Percentiles rank a stretch among this genome's conserved stretches.
phyloP scores from a whole-genome alignment of 2,797 vertebrate genomes.

The Nannoperca obscura region DNA sequence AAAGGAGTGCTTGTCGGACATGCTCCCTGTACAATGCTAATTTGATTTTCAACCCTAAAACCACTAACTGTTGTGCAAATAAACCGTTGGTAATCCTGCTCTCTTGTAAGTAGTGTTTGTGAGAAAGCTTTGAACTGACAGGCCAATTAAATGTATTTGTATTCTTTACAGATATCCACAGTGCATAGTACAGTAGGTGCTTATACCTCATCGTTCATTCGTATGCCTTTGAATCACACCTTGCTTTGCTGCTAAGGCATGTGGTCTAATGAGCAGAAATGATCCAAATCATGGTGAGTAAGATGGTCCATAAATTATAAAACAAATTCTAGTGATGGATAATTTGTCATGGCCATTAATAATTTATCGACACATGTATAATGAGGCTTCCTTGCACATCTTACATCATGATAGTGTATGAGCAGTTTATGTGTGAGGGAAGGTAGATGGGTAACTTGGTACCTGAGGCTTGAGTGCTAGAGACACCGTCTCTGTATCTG shows the following conservation, averaged over 20 bases:
- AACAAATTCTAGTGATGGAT: slow-evolving; percentile 50
- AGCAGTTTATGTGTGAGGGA: slow-evolving; percentile 3
- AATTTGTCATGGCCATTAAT: slow-evolving; percentile 56
- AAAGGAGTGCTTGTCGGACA: slow-evolving; percentile 38
- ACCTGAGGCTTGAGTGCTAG: slow-evolving; percentile 2
- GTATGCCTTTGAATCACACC: not conserved
- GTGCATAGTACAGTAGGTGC: not conserved
- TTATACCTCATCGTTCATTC: not conserved
- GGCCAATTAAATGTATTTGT: slow-evolving; percentile 59
- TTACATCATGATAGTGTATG: not conserved
- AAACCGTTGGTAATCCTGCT: slow-evolving; percentile 45
- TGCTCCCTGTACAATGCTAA: slow-evolving; percentile 33
- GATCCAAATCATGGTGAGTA: slow-evolving; percentile 10
- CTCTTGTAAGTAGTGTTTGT: slow-evolving; percentile 31
- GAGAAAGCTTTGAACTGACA: slow-evolving; percentile 50
- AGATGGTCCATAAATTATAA: slow-evolving; percentile 37
- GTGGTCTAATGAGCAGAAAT: slow-evolving; percentile 26
- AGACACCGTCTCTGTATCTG: not conserved
- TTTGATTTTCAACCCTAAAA: slow-evolving; percentile 58
- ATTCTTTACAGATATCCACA: slow-evolving; percentile 17
- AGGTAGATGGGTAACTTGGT: not conserved
- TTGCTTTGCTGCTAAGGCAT: not conserved
- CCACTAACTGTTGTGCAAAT: slow-evolving; percentile 32
- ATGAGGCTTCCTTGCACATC: slow-evolving; percentile 39
- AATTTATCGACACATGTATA: slow-evolving; percentile 56